Percentiles rank a stretch among this genome's conserved stretches.
Evolutionary conservation across 2,888 invertebrate species (phyloP).

Genomic region (Subacronicta megacephala): DNA sequence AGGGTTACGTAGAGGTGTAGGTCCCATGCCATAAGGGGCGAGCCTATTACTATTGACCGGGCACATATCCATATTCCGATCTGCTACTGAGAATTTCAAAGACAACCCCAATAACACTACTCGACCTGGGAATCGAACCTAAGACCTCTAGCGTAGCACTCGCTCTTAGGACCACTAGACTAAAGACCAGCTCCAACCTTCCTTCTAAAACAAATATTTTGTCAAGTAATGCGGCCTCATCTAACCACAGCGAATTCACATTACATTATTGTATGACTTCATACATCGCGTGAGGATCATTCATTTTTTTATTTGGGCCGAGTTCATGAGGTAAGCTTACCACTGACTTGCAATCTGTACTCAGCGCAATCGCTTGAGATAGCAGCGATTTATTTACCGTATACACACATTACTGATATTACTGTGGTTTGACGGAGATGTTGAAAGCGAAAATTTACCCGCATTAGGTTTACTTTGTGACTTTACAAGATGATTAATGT

Average conservation of each 20-base stretch:
- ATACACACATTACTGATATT: slow-evolving; percentile 69
- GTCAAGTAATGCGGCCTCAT: too few relatives aligned
- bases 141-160: too few relatives aligned
- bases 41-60: too few relatives aligned
- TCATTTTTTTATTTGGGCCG: slow-evolving; percentile 16
- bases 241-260: slow-evolving; percentile 6
- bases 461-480: slow-evolving; percentile 17
- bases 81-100: too few relatives aligned
- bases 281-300: slow-evolving; percentile 33
- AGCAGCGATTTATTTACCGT: slow-evolving; percentile 79
- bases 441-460: slow-evolving; percentile 54
- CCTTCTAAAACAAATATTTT: too few relatives aligned
- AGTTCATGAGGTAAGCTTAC: slow-evolving; percentile 13
- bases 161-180: too few relatives aligned
- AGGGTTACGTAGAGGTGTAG: too few relatives aligned
- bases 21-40: too few relatives aligned
- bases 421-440: slow-evolving; percentile 57
- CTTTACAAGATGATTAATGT: slow-evolving; percentile 29
- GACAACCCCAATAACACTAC: too few relatives aligned
- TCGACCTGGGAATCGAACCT: too few relatives aligned
- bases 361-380: slow-evolving; percentile 64
- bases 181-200: too few relatives aligned
- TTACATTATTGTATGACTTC: neutral
- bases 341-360: slow-evolving; percentile 65
- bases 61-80: too few relatives aligned